phyloP scores from a whole-genome alignment of 2,797 vertebrate genomes.

The Hydrophis major region DNA sequence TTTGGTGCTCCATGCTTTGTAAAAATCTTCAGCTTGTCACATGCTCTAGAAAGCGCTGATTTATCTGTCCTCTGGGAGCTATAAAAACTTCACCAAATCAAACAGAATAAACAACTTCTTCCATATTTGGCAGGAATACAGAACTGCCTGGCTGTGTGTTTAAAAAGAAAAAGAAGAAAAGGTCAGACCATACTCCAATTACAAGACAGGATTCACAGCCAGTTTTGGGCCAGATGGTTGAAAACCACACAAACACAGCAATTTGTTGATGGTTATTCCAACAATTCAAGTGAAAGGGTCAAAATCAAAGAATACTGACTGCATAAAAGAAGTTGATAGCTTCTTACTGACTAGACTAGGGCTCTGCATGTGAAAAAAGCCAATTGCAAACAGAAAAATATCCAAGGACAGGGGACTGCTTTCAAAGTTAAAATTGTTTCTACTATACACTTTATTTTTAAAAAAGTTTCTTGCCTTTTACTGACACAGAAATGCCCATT shows the following conservation, averaged over 20 bases:
- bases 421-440: neutral
- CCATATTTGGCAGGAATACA: constrained; percentile 20
- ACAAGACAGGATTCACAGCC: neutral
- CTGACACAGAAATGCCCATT: constrained; percentile 89
- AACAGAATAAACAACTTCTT: neutral
- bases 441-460: neutral
- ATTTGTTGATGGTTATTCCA: neutral
- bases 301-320: neutral
- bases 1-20: neutral
- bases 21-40: neutral
- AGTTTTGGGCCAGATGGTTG: neutral
- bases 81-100: constrained; percentile 6
- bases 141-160: neutral
- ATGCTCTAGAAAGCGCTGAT: neutral
- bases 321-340: neutral
- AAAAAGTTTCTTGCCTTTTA: constrained; percentile 81
- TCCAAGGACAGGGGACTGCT: neutral
- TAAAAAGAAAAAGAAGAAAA: neutral
- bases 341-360: neutral
- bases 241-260: neutral
- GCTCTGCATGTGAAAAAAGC: neutral
- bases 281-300: rapidly evolving
- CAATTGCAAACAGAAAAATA: neutral
- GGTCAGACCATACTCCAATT: neutral
- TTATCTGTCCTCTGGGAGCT: neutral